Evolutionary conservation across 2,888 invertebrate species (phyloP).

Genomic region (Cryptocephalus primarius): DNA sequence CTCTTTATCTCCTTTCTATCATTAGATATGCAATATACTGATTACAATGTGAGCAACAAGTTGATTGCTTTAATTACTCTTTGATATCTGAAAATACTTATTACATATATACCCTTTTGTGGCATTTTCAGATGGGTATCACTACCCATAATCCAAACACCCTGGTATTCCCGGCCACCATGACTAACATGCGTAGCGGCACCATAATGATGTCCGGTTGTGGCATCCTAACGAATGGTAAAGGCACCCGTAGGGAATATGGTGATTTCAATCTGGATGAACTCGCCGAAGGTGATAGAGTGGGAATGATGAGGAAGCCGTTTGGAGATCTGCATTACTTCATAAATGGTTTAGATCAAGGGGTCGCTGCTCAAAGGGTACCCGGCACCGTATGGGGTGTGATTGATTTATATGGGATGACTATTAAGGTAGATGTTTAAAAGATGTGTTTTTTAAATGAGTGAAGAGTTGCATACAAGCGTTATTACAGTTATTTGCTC

Average conservation of each 20-base stretch:
- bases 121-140: slow-evolving; percentile 60
- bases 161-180: slow-evolving; percentile 88
- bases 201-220: slow-evolving; percentile 96
- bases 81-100: too few relatives aligned
- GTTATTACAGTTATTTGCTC: too few relatives aligned
- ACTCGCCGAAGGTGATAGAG: slow-evolving; percentile 82
- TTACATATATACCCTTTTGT: too few relatives aligned
- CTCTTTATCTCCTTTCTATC: too few relatives aligned
- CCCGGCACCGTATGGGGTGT: slow-evolving; percentile 83
- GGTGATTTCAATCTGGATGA: slow-evolving; percentile 91
- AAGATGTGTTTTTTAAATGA: too few relatives aligned
- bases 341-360: slow-evolving; percentile 88
- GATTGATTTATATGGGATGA: slow-evolving; percentile 91
- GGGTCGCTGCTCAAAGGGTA: slow-evolving; percentile 76
- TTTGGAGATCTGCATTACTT: slow-evolving; percentile 84
- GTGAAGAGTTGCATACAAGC: too few relatives aligned
- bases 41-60: too few relatives aligned
- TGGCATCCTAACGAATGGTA: slow-evolving; percentile 92
- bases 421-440: slow-evolving; percentile 52
- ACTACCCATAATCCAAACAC: slow-evolving; percentile 86
- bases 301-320: slow-evolving; percentile 80
- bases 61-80: too few relatives aligned
- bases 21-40: too few relatives aligned
- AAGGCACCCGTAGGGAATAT: slow-evolving; percentile 86
- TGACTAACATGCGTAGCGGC: slow-evolving; percentile 91